phyloP scores from a whole-genome alignment of 2,888 invertebrate species.

The Lasioglossum zephyrum region DNA sequence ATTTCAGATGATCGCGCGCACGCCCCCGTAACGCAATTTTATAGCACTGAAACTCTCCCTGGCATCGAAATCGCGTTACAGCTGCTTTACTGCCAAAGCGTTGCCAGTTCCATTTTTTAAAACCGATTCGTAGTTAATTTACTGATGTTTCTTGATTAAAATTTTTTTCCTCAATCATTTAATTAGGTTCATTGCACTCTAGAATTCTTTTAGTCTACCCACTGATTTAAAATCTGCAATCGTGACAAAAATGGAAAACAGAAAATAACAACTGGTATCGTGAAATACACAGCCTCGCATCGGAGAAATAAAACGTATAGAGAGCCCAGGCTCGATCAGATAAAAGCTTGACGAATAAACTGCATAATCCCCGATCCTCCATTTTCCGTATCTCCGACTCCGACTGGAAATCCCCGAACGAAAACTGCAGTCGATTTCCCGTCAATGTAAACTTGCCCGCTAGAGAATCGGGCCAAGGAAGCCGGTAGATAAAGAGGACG shows the following conservation, averaged over 20 bases:
- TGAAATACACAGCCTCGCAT: background rate
- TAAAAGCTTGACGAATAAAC: conserved; percentile 7
- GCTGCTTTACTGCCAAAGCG: too few relatives aligned
- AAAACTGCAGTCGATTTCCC: background rate
- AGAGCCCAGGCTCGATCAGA: background rate
- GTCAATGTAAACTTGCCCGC: background rate
- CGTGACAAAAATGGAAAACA: background rate
- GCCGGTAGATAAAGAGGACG: background rate
- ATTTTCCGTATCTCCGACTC: conserved; percentile 3
- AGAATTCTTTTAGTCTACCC: too few relatives aligned
- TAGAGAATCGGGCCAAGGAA: background rate
- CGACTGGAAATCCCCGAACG: background rate
- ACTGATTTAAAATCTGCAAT: too few relatives aligned
- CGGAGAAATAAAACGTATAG: background rate
- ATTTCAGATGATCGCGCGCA: background rate
- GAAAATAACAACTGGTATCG: background rate
- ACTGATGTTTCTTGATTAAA: too few relatives aligned
- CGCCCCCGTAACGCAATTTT: background rate
- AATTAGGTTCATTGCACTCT: too few relatives aligned
- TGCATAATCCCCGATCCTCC: background rate
- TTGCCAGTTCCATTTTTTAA: too few relatives aligned
- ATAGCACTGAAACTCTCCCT: too few relatives aligned
- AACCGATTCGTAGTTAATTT: too few relatives aligned
- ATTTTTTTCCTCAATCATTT: too few relatives aligned
- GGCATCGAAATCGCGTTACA: too few relatives aligned